Conservation (phyloP, 2,797 vertebrate species). For the Ceryle rudis region DNA sequence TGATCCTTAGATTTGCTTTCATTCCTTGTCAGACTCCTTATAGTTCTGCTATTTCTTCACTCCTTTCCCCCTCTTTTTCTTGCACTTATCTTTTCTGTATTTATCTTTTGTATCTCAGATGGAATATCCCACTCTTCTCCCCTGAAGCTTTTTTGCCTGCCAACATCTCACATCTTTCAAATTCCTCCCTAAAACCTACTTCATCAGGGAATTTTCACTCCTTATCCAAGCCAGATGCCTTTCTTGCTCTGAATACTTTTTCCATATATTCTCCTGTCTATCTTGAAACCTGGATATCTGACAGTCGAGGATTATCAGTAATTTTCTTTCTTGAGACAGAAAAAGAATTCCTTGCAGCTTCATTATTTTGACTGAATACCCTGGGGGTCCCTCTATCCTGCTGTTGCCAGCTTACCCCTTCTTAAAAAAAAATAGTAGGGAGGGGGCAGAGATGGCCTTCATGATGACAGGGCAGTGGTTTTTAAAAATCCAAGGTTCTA, state of each 20-base stretch:
- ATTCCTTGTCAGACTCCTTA: neutral
- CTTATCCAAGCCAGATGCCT: slow-evolving; percentile 41
- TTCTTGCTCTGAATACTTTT: neutral
- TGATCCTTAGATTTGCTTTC: neutral
- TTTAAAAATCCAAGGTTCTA: neutral
- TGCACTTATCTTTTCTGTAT: neutral
- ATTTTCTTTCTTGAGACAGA: slow-evolving; percentile 30
- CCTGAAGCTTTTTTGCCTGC: neutral
- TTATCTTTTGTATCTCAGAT: neutral
- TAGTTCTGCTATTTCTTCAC: neutral
- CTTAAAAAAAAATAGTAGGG: neutral
- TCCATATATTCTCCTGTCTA: neutral
- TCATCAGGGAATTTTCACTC: slow-evolving; percentile 26
- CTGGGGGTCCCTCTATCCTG: neutral
- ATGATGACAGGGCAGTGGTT: neutral
- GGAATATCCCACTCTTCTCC: neutral
- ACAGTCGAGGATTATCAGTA: neutral
- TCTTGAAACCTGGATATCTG: neutral
- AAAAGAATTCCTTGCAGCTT: neutral
- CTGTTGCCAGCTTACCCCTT: neutral
- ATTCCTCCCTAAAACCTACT: slow-evolving; percentile 37
- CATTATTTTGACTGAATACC: neutral
- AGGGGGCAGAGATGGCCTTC: neutral
- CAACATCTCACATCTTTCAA: slow-evolving; percentile 12
- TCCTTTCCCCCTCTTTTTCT: neutral